Conservation (phyloP, 2,888 invertebrate genomes). For the Dysmachus trigonus region DNA sequence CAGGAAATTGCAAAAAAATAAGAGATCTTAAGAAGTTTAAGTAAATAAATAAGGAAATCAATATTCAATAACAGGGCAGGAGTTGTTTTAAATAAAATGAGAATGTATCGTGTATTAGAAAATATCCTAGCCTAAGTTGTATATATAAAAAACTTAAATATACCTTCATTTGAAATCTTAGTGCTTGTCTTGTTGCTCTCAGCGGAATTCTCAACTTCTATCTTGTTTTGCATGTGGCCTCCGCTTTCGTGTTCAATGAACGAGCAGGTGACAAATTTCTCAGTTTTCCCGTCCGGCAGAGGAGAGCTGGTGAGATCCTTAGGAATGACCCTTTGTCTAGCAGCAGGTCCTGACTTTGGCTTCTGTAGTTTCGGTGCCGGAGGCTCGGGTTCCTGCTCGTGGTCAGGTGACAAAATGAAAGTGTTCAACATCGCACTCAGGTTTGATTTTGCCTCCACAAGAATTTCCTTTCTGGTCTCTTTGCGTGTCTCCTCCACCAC, state of each 20-base stretch:
- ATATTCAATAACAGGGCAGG: no score
- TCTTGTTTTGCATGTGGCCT: not conserved
- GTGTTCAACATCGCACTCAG: constrained; percentile 58
- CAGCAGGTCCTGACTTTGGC: constrained; percentile 66
- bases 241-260: constrained; percentile 12
- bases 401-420: constrained; percentile 51
- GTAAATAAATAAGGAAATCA: no score
- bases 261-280: not conserved
- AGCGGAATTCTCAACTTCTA: not conserved
- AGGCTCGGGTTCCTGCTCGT: constrained; percentile 55
- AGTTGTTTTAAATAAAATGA: no score
- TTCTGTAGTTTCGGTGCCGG: constrained; percentile 60
- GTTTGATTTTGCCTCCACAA: constrained; percentile 68
- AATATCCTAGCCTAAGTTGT: no score
- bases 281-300: constrained; percentile 1
- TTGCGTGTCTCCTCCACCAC: constrained; percentile 59
- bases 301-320: constrained; percentile 66
- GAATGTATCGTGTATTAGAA: no score
- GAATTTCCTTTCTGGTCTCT: constrained; percentile 64
- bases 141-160: no score
- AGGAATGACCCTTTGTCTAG: constrained; percentile 69
- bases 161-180: not conserved
- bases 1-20: no score
- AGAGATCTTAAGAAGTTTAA: no score
- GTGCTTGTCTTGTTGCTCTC: not conserved